Evolutionary conservation across 2,113 vertebrate genomes (phyloP).

Genomic region (Rhagologus leucostigma): DNA sequence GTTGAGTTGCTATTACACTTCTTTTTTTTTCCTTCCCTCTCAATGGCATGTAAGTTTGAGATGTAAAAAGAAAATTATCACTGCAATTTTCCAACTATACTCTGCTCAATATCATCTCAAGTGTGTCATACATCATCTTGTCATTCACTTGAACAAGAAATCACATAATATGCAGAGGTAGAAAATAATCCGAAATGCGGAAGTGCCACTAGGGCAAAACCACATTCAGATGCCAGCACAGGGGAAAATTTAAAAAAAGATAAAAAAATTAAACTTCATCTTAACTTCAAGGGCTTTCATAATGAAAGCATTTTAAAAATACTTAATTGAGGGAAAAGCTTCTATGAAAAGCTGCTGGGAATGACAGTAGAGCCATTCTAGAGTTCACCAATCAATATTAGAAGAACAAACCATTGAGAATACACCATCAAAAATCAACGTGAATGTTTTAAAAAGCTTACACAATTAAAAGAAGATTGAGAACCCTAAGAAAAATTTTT

Average conservation of each 20-base stretch:
- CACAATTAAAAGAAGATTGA: background rate
- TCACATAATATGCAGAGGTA: background rate
- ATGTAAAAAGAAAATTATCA: conserved; percentile 62
- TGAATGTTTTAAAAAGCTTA: background rate
- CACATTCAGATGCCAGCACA: background rate
- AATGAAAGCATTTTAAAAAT: background rate
- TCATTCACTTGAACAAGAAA: conserved; percentile 45
- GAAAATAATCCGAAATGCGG: background rate
- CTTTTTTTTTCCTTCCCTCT: background rate
- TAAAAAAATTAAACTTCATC: background rate
- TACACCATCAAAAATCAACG: background rate
- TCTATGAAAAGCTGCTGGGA: background rate
- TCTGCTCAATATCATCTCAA: conserved; percentile 48
- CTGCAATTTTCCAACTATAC: conserved; percentile 43
- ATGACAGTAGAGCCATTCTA: background rate
- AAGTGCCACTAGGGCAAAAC: background rate
- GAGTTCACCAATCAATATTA: background rate
- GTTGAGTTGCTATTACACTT: background rate
- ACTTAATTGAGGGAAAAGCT: background rate
- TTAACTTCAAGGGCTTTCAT: background rate
- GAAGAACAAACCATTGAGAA: background rate
- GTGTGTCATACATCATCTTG: conserved; percentile 22
- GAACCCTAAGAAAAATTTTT: fast-evolving
- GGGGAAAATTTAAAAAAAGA: background rate
- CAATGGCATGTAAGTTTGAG: conserved; percentile 31